Evolutionary conservation across 2,888 invertebrate species (phyloP), one percentile per base, ranked within the genome.

Genomic region (Nymphalis polychloros): DNA sequence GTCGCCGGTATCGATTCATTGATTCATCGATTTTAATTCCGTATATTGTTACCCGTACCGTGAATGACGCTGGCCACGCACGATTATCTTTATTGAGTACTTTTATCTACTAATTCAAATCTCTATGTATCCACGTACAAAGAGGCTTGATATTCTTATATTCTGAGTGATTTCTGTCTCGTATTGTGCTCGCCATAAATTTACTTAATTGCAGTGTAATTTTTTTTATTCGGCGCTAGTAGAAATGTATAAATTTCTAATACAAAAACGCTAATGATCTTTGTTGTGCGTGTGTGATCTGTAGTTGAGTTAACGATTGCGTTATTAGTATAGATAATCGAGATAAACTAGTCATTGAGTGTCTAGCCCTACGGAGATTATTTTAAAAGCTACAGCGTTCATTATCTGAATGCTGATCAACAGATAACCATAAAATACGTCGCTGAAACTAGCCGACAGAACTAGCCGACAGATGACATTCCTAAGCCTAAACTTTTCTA

Each of bases 21-120:
- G 69, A 67, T 71, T 69, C 69, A 65, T 67, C 65, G 69, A 50
- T 67, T 66, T 63, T 63, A 67, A 71, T 65, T 72, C 62, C 50
- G 41, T 49, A 60, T 53, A 68, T 61, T 59, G 71, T 65, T 27
- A 62, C 16, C 23, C 59, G 47, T 55, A 62, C 61, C 63, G 47
- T 68, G 61, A 65, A 35, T 67, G 70, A 70, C 62, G 59, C 57
- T 60, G 61, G 68, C 64, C 72, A 73, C 71, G 70, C 64, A 64
- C 62, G n/a, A n/a, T 10, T 57, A 35, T 17, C 27, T 6, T 1
- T 31, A 50, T 50, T 50, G 20, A 10, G 20, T 50, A 50, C 5
- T 50, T 13, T 41, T 41, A 41, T 41, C 13, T 10, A 41, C 13
- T 41, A 4, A 13, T 41, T 41, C 41, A 41, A 13, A 31, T 23